Evolutionary conservation across 2,888 invertebrate species (phyloP), one percentile per base, ranked within the genome.

Genomic region (Boloria selene): DNA sequence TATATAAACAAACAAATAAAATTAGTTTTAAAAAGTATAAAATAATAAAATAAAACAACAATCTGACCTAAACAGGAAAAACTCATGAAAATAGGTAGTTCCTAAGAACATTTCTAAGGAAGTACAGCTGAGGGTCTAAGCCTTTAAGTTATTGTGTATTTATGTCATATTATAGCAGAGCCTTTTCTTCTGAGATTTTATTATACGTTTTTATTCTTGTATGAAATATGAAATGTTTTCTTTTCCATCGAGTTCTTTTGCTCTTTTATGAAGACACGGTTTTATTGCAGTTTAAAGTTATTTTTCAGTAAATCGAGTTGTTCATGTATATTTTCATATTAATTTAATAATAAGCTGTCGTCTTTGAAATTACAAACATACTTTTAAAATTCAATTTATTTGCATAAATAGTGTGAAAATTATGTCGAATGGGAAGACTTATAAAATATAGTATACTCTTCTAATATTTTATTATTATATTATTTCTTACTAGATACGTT

Each of bases 151-250:
- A 63, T 63, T 62, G 62, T 62, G 62, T 63, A 54, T 62, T 63
- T 67, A 47, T 53, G 62, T 67, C 67, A 54, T 54, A 61, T 61
- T 58, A 64, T 50, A 31, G 44, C 13, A 44, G 42, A 65, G 65
- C 44, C 61, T 61, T 64, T 65, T 61, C 60, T 61, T 55, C 56
- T 58, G 44, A 64, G 64, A 64, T 64, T 64, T 64, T 64, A 64
- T 56, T 64, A 58, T 63, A 63, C 55, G 22, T 49, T 56, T 58
- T 56, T 31, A 56, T 56, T 56, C 56, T 51, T n/a, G 49, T 42
- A 63, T 55, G 50, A 64, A 56, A 51, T 51, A 51, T 58, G 16
- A 47, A 47, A 58, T 58, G 49, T 64, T 55, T 50, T 56, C 56
- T 64, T 51, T 64, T 31, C 16, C 22, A 45, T 56, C 22, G 22